Evolutionary conservation across 2,888 invertebrate species (phyloP).

Genomic region (Phortica okadai): DNA sequence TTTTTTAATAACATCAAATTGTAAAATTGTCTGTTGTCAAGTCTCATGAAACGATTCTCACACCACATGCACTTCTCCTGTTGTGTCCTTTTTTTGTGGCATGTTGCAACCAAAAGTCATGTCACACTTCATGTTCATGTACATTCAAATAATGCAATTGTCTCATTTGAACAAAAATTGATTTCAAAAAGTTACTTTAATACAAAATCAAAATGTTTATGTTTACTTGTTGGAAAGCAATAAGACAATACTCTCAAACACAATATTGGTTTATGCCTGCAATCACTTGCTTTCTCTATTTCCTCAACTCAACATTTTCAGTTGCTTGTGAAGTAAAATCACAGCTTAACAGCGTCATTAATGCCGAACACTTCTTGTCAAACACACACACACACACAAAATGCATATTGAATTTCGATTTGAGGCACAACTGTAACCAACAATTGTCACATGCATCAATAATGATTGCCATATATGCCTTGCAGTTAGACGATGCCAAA

Average conservation of each 20-base stretch:
- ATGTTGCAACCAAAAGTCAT: neutral
- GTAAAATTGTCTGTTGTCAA: constrained; percentile 28
- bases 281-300: too few species aligned
- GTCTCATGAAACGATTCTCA: neutral
- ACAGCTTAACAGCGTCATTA: neutral
- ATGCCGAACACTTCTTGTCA: neutral
- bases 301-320: too few species aligned
- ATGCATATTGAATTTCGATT: constrained; percentile 30
- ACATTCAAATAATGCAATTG: neutral
- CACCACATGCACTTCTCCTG: neutral
- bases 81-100: neutral
- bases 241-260: too few species aligned
- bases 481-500: constrained; percentile 50
- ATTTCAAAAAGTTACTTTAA: too few species aligned
- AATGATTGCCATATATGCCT: constrained; percentile 68
- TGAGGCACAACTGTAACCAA: constrained; percentile 1
- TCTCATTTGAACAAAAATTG: too few species aligned
- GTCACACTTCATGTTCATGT: neutral
- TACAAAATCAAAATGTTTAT: too few species aligned
- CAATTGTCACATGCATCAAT: constrained; percentile 59
- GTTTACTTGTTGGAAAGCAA: too few species aligned
- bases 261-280: too few species aligned
- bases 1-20: constrained; percentile 31
- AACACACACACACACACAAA: neutral
- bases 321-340: neutral